Evolutionary conservation across 1,140 invertebrate species (phyloP), one percentile per base, ranked within the genome.

Genomic region (Drosophila oshimai): DNA sequence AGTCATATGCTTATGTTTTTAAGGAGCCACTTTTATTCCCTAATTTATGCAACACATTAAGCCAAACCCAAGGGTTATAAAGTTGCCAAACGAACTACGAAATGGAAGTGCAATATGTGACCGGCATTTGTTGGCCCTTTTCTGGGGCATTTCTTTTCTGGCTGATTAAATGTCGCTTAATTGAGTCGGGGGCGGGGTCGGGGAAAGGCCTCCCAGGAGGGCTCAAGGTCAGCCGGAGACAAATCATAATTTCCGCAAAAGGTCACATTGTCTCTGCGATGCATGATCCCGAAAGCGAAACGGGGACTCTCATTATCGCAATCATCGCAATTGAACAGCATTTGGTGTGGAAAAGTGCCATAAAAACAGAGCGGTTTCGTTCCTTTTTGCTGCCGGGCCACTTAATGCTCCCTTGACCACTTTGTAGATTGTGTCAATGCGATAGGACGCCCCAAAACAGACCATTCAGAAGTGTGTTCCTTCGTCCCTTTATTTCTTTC

Each of bases 211-310:
- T 6, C 7, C 36, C 20, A 7, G 47, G 26, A 44, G 45, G 41
- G 10, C 61, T 65, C 29, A 58, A 61, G 50, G 24, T 37, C 41
- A 49, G 46, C n/a, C 34, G 15, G 26, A 55, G 51, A 68, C 65
- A 51, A 76, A 74, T 87, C 83, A 87, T 87, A 87, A 87, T 87
- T 87, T 81, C 83, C 83, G 73, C 55, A 75, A 80, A 80, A 80
- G 80, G 75, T 86, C 80, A 74, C 53, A 78, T 49, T 71, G 31
- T 31, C 34, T 22, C 26, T 13, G 37, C n/a, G 29, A 76, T 65
- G 60, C 73, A 62, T 74, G 74, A 60, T 60, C 57, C 65, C 65
- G 44, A 46, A 55, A 34, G 26, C 9, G 33, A 86, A 72, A 75
- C 46, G 29, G 61, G 62, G 75, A 49, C 76, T 77, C 81, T 86